Conservation (phyloP, 2,888 invertebrate species). For the Erebia epiphron region DNA sequence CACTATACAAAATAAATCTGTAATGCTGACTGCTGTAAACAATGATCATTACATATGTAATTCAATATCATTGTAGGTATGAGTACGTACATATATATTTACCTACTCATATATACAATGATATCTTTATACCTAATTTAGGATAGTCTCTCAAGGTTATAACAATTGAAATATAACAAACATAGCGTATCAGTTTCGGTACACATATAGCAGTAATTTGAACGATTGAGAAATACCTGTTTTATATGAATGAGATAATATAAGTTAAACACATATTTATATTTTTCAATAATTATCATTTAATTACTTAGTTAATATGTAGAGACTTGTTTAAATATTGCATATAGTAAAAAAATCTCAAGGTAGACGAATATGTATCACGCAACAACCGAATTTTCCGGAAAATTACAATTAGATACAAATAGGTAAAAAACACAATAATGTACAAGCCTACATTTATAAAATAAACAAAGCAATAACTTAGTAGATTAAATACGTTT, state of each 20-base stretch:
- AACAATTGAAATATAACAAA: conserved; percentile 24
- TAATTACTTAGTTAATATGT: background rate
- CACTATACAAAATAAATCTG: conserved; percentile 21
- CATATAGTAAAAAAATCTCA: background rate
- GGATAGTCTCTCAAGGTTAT: conserved; percentile 32
- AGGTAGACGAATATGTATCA: background rate
- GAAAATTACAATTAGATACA: background rate
- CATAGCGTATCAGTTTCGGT: conserved; percentile 9
- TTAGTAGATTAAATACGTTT: background rate
- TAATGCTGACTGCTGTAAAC: conserved; percentile 18
- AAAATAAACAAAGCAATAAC: background rate
- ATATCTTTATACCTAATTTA: conserved; percentile 30
- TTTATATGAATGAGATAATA: background rate
- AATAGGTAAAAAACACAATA: background rate
- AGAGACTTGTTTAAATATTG: background rate
- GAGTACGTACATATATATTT: background rate
- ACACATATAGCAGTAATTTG: background rate
- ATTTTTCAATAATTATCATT: background rate
- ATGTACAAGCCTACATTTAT: background rate
- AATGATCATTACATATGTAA: conserved; percentile 12
- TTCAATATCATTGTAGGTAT: too few species aligned
- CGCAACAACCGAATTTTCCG: background rate
- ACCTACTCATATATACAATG: background rate
- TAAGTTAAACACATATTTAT: background rate
- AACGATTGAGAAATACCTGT: background rate